Conservation (phyloP, 1,140 invertebrate genomes). For the Lordiphosa mommai region DNA sequence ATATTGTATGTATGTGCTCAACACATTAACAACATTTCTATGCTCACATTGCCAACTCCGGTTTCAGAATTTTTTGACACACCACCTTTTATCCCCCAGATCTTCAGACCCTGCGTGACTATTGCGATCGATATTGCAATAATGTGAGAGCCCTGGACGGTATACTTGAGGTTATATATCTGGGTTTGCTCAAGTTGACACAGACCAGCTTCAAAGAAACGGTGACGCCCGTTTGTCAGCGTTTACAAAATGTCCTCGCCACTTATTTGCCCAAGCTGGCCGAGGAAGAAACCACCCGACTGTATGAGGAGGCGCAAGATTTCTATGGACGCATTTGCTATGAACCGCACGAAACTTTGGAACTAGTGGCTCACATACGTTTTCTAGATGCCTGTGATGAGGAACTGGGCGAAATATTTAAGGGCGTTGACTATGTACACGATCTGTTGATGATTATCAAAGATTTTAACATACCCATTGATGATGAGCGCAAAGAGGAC, state of each 20-base stretch:
- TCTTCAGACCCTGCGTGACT: constrained; percentile 82
- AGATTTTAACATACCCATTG: constrained; percentile 84
- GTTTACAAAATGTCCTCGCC: constrained; percentile 84
- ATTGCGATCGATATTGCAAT: constrained; percentile 83
- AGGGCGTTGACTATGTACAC: constrained; percentile 84
- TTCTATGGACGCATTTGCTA: constrained; percentile 83
- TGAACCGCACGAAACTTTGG: constrained; percentile 83
- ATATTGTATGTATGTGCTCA: no score
- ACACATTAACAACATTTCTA: no score
- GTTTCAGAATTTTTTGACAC: no score
- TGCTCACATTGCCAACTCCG: no score
- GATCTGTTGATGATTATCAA: constrained; percentile 88
- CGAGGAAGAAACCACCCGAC: constrained; percentile 82
- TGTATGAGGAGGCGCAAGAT: constrained; percentile 83
- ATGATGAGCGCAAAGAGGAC: constrained; percentile 83
- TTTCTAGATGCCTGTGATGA: constrained; percentile 84
- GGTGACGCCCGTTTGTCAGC: constrained; percentile 84
- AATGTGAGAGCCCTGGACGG: constrained; percentile 83
- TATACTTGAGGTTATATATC: constrained; percentile 82
- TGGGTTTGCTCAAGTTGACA: constrained; percentile 86
- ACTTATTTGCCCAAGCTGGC: constrained; percentile 82
- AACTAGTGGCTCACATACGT: constrained; percentile 85
- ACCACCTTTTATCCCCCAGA: constrained; percentile 53
- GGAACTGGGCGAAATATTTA: constrained; percentile 84
- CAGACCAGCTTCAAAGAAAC: constrained; percentile 86